Evolutionary conservation across 2,113 vertebrate species (phyloP), one percentile per base, ranked within the genome.

Genomic region (Lasiurus cinereus): DNA sequence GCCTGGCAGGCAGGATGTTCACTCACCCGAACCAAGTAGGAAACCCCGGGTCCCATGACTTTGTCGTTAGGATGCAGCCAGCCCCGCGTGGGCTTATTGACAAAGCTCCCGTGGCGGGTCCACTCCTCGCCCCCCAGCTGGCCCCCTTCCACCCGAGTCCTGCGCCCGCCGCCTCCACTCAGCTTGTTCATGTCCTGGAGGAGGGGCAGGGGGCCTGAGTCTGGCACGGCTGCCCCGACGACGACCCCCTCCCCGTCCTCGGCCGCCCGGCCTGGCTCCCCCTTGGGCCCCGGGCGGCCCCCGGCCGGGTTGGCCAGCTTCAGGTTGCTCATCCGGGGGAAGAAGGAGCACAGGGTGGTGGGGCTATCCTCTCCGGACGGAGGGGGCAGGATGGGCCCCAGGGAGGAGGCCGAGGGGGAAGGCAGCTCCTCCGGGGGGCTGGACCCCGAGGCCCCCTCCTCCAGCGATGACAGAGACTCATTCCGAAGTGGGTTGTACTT

Each of bases 151-250:
- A 99, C 99, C 92, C 99, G 99, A 97, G 99, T 99, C 98, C 99
- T 98, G 98, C 99, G 99, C 97, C 98, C 99, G 96, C 99, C 99
- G 97, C 99, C 99, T 97, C 99, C 99, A 97, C 99, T 99, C 98
- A 99, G 99, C 98, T 99, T 99, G 99, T 99, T 99, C 99, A 99
- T 99, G 98, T 99, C 99, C 99, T 99, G 99, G 98, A 97, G 98
- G 96, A 99, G 98, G 98, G 98, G 99, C 13, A 43, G 98, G 98
- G 98, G 98, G 93, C 98, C 98, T 99, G 99, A 98, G 97, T 98
- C 97, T 52, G 94, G 93, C 97, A 95, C 22, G 80, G 95, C 39
- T 88, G 95, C 96, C 31, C n/a, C 94, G 19, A 4, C 46, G 39
- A 39, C 39, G 1, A 14, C 33, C 85, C 94, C 96, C 50, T 95